Evolutionary conservation across 2,888 invertebrate genomes (phyloP), one percentile per base, ranked within the genome.

Genomic region (Urechis unicinctus): DNA sequence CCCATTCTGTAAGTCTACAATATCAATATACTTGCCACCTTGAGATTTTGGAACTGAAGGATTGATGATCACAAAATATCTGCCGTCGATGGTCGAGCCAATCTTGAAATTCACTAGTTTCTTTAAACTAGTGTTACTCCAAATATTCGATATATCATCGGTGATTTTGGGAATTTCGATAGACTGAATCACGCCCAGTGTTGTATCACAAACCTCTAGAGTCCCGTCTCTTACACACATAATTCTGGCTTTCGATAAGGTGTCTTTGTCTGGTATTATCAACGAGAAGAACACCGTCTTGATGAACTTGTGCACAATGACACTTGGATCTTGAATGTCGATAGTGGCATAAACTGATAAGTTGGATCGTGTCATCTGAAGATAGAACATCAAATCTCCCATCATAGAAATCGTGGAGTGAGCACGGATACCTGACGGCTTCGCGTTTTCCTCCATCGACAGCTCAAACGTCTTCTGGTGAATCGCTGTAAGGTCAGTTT

Each of bases 1-100:
- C 6, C 26, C 44, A 17, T 51, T 24, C 31, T 54, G 22, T 9
- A 62, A 26, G 25, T 56, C 48, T 21, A 62, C 46, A 3, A 58
- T 26, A 30, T 61, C 62, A n/a, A 56, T 25, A 42, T 55, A 56
- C 43, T 61, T 61, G n/a, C n/a, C n/a, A n/a, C n/a, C n/a, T 4
- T 41, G 31, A 2, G 28, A 36, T 9, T 21, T 5, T 41, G 50
- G 28, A 3, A 24, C 28, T 21, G 48, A 21, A 17, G 58, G 56
- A 48, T 60, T 61, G 25, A 55, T 43, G 17, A 62, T 55, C 25
- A 61, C 21, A 46, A 56, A 53, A 41, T 60, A 61, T 42, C 48
- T 51, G 17, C 48, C 28, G 49, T 62, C 60, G 1, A 21, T 2
- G 0, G 62, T 58, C 6, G 57, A 28, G 24, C 50, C 62, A 26